Evolutionary conservation across 1,140 invertebrate species (phyloP).

Genomic region (Drosophila grimshawi): DNA sequence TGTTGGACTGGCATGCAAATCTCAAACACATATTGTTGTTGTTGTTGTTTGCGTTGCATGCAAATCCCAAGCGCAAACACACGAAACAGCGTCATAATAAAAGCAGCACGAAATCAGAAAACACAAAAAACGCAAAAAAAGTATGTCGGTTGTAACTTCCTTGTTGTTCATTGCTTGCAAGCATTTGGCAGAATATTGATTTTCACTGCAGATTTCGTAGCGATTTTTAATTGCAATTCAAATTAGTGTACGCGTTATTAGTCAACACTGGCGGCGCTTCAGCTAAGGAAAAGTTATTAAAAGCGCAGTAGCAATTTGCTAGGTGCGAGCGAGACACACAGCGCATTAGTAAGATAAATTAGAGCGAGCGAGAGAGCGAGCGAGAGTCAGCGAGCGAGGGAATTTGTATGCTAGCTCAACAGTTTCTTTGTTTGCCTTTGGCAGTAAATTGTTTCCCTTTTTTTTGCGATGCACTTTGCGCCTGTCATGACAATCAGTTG

Average conservation of each 20-base stretch:
- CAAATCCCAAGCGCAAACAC: conserved; percentile 45
- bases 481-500: conserved; percentile 42
- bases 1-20: conserved; percentile 31
- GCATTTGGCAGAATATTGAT: conserved; percentile 35
- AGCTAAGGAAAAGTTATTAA: conserved; percentile 15
- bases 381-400: conserved; percentile 1
- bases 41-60: conserved; percentile 27
- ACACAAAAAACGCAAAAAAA: conserved; percentile 7
- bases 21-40: conserved; percentile 4
- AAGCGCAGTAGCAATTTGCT: conserved; percentile 4
- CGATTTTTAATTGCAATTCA: conserved; percentile 39
- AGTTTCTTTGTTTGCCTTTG: conserved; percentile 44
- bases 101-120: conserved; percentile 26
- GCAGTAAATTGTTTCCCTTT: conserved; percentile 18
- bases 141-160: conserved; percentile 20
- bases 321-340: background rate
- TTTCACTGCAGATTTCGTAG: conserved; percentile 21
- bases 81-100: conserved; percentile 43
- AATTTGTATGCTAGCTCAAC: conserved; percentile 27
- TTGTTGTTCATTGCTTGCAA: background rate
- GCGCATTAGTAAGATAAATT: background rate
- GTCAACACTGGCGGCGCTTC: conserved; percentile 17
- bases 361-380: background rate
- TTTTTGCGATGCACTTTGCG: conserved; percentile 24
- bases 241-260: conserved; percentile 29